Evolutionary conservation across 1,140 invertebrate genomes (phyloP).

Genomic region (Tetranychus cinnabarinus): DNA sequence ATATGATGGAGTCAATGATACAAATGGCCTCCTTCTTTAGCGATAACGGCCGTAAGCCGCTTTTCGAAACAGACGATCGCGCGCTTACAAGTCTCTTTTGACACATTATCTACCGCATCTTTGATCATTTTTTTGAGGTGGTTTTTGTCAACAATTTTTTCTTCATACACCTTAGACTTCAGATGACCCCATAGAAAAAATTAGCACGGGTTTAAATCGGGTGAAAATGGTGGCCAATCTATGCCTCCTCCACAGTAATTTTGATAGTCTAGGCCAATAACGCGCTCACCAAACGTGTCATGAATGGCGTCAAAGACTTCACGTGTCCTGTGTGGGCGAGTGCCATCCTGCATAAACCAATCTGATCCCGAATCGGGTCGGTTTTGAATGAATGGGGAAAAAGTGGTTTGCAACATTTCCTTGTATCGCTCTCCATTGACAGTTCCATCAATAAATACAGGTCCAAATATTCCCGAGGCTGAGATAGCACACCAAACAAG

Average conservation of each 20-base stretch:
- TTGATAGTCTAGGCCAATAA: neutral
- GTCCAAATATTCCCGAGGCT: neutral
- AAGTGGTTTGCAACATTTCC: neutral
- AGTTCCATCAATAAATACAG: neutral
- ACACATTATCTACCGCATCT: neutral
- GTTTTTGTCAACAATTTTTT: neutral
- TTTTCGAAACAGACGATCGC: neutral
- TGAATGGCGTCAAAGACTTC: conserved; percentile 1
- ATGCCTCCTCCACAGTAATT: neutral
- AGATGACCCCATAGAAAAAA: neutral
- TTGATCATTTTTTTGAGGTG: neutral
- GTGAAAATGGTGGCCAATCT: neutral
- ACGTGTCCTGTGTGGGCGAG: neutral
- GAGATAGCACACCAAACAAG: conserved; percentile 1
- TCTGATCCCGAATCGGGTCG: too few species aligned
- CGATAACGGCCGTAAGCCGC: neutral
- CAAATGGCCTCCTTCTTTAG: neutral
- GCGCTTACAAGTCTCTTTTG: neutral
- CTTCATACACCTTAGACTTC: neutral
- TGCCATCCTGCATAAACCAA: conserved; percentile 5
- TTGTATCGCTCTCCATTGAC: neutral
- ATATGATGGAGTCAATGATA: too few species aligned
- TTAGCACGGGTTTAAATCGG: neutral
- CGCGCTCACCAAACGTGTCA: neutral
- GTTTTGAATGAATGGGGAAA: neutral